Evolutionary conservation across 2,113 vertebrate genomes (phyloP).

Genomic region (Podocnemis expansa): DNA sequence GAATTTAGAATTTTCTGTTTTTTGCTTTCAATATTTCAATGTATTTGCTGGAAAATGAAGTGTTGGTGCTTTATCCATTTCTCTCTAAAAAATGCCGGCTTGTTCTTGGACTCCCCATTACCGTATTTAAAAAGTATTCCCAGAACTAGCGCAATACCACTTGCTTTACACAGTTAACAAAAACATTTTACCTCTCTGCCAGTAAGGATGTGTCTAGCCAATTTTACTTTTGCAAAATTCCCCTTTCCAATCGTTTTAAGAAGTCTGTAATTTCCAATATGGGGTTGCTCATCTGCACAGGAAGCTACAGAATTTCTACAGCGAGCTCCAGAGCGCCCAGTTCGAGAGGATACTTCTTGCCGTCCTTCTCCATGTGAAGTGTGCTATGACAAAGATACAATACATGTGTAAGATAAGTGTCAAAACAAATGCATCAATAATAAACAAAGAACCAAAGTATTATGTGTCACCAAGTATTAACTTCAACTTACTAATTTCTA

Average conservation of each 20-base stretch:
- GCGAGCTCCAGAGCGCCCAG: slow-evolving; percentile 88
- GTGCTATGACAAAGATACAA: slow-evolving; percentile 82
- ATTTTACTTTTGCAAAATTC: slow-evolving; percentile 98
- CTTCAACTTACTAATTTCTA: neutral
- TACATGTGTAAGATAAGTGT: slow-evolving; percentile 6
- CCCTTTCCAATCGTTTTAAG: slow-evolving; percentile 98
- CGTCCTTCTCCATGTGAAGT: slow-evolving; percentile 92
- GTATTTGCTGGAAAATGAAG: neutral
- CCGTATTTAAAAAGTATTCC: neutral
- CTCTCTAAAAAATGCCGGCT: neutral
- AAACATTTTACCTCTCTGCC: slow-evolving; percentile 91
- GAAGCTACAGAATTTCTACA: slow-evolving; percentile 90
- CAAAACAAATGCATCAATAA: neutral
- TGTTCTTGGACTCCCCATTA: neutral
- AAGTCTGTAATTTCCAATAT: slow-evolving; percentile 96
- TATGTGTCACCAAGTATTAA: neutral
- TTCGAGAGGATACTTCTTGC: slow-evolving; percentile 86
- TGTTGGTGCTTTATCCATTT: neutral
- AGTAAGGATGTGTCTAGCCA: slow-evolving; percentile 96
- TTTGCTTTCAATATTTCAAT: neutral
- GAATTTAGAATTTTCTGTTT: neutral
- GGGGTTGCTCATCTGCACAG: slow-evolving; percentile 91
- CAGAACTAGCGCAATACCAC: neutral
- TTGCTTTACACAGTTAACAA: neutral
- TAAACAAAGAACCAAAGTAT: neutral